Percentiles rank a stretch among this genome's conserved stretches.
phyloP scores from a whole-genome alignment of 2,797 vertebrate genomes.

The Lepilemur septentrionalis region DNA sequence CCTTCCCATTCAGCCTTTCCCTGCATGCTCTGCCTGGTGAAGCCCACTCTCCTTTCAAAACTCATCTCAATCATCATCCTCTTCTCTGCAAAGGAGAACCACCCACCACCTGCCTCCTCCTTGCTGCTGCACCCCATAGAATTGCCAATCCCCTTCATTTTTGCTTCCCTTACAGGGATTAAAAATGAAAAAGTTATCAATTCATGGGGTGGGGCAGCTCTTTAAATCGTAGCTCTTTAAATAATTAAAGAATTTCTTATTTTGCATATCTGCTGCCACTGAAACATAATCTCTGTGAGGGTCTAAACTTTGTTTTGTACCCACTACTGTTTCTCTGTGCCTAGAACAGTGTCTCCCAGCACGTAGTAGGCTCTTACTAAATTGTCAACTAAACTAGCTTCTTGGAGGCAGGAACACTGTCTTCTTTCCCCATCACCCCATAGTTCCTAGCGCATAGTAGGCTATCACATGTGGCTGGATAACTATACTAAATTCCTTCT shows the following conservation, averaged over 20 bases:
- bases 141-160: neutral
- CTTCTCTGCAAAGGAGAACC: neutral
- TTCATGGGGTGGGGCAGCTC: neutral
- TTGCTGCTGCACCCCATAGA: neutral
- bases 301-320: neutral
- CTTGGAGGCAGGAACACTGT: neutral
- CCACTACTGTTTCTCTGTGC: neutral
- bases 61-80: neutral
- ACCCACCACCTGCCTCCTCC: neutral
- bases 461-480: neutral
- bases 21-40: neutral
- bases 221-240: neutral
- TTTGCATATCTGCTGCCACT: neutral
- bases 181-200: neutral
- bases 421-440: neutral
- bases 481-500: neutral
- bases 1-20: neutral
- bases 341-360: neutral
- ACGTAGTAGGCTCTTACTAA: neutral
- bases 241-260: neutral
- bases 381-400: neutral
- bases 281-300: neutral
- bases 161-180: neutral
- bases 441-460: neutral
- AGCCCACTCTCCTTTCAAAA: neutral